These are phyloP conservation scores for Ctenosaura bakeri DNA, from an alignment of 2,797 vertebrate species.

Conservation along the genomic window DNA sequence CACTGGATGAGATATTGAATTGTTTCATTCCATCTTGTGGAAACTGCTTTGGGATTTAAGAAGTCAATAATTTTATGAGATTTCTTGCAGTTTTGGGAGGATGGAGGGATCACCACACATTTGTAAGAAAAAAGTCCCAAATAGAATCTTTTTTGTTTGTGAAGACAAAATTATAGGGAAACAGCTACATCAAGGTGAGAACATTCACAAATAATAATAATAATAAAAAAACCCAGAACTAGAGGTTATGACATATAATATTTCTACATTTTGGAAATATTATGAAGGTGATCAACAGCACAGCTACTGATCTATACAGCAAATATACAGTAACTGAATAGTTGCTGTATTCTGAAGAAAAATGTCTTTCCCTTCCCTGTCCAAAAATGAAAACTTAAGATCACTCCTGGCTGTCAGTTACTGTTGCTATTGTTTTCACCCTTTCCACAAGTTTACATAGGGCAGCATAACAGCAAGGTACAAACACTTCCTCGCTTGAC, in stretches of 20 bases:
- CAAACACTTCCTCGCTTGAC: background rate
- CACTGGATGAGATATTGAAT: background rate
- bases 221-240: too few species aligned
- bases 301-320: background rate
- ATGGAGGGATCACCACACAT: too few species aligned
- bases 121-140: background rate
- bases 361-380: background rate
- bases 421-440: background rate
- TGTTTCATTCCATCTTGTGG: conserved; percentile 7
- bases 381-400: conserved; percentile 4
- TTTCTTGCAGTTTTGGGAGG: background rate
- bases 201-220: too few species aligned
- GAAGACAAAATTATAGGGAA: background rate
- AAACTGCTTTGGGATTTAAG: conserved; percentile 12
- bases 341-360: background rate
- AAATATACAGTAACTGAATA: background rate
- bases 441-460: background rate
- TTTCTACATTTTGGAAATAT: background rate
- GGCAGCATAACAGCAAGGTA: background rate
- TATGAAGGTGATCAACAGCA: background rate
- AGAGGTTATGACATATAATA: too few species aligned
- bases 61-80: background rate
- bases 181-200: background rate
- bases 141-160: background rate
- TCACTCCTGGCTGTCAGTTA: background rate